Evolutionary conservation across 2,113 vertebrate genomes (phyloP).

Genomic region (Mobula hypostoma): DNA sequence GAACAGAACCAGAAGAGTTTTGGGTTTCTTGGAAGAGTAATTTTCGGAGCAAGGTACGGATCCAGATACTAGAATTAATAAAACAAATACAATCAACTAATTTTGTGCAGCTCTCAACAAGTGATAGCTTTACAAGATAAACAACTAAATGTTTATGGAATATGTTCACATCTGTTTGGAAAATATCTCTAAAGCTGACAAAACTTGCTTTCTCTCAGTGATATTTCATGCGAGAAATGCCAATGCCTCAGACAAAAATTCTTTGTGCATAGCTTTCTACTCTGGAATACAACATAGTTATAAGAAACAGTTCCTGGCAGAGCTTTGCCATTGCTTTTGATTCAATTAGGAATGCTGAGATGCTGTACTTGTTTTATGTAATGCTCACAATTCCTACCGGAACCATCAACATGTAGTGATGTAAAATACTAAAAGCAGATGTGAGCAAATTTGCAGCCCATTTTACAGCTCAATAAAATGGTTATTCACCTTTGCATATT

Average conservation of each 20-base stretch:
- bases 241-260: not conserved
- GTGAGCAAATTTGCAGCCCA: not conserved
- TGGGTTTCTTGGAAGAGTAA: not conserved
- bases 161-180: not conserved
- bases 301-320: not conserved
- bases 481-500: not conserved
- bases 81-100: not conserved
- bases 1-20: not conserved
- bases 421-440: too few species aligned
- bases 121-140: not conserved
- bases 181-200: not conserved
- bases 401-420: not conserved
- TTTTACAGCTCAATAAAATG: too few species aligned
- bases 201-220: not conserved
- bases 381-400: not conserved
- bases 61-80: not conserved
- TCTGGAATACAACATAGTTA: not conserved
- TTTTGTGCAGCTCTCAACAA: not conserved
- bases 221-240: not conserved
- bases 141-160: not conserved
- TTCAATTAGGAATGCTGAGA: not conserved
- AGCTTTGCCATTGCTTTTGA: not conserved
- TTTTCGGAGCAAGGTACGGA: not conserved
- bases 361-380: not conserved
- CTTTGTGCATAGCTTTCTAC: not conserved